phyloP scores from a whole-genome alignment of 2,888 invertebrate genomes.

The Amphipoea oculea region DNA sequence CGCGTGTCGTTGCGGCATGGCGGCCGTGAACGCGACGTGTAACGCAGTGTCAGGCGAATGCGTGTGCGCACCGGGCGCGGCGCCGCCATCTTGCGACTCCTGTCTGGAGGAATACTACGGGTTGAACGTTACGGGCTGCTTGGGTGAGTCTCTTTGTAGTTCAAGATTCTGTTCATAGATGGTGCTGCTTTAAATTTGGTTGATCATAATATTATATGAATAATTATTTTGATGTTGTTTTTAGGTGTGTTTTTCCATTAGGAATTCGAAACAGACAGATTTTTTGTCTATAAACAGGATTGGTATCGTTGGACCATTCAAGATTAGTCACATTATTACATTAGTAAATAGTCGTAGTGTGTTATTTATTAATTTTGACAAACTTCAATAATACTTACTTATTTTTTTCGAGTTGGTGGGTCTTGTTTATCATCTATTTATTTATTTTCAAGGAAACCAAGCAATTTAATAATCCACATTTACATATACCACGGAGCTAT shows the following conservation, averaged over 20 bases:
- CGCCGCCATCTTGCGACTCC: constrained; percentile 93
- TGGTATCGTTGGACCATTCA: neutral
- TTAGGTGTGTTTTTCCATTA: neutral
- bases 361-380: neutral
- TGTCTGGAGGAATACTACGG: constrained; percentile 94
- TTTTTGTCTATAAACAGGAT: neutral
- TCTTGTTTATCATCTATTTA: neutral
- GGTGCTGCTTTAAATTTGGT: constrained; percentile 44
- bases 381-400: too few relatives aligned
- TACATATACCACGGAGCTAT: constrained; percentile 27
- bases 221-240: neutral
- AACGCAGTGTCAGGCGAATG: constrained; percentile 95
- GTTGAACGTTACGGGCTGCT: constrained; percentile 92
- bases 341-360: neutral
- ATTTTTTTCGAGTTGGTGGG: neutral
- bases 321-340: neutral
- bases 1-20: constrained; percentile 94
- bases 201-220: neutral
- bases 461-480: constrained; percentile 9
- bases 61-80: constrained; percentile 94
- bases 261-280: neutral
- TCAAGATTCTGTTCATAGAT: constrained; percentile 50
- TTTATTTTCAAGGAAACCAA: constrained; percentile 16
- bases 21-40: constrained; percentile 93
- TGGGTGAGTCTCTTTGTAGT: constrained; percentile 89